Evolutionary conservation across 2,888 invertebrate species (phyloP).

Genomic region (Hyalella azteca): DNA sequence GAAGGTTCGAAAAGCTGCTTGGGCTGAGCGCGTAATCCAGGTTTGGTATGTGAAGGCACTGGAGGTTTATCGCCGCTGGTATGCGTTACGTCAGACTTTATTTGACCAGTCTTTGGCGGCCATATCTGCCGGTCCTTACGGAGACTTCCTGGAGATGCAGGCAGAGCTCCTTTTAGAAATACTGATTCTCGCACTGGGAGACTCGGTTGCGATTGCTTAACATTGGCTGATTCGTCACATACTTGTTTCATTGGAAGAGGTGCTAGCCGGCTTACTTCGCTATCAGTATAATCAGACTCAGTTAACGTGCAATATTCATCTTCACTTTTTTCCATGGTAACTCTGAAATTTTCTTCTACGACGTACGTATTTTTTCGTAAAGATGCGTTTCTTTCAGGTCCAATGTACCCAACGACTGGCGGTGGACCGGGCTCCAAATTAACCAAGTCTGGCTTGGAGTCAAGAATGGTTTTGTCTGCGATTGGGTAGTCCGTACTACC

Average conservation of each 20-base stretch:
- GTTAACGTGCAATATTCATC: conserved; percentile 19
- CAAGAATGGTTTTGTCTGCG: not conserved
- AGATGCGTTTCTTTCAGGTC: not conserved
- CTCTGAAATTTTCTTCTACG: conserved; percentile 14
- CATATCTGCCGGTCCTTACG: not conserved
- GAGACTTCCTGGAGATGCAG: conserved; percentile 2
- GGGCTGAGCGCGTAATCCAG: not conserved
- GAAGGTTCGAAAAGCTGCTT: not conserved
- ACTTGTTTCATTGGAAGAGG: not conserved
- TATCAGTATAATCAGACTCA: conserved; percentile 25
- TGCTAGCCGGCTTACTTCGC: not conserved
- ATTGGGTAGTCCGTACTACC: not conserved
- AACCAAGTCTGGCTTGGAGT: no score
- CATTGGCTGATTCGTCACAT: not conserved
- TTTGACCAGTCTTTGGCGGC: not conserved
- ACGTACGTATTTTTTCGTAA: conserved; percentile 12
- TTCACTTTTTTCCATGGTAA: conserved; percentile 15
- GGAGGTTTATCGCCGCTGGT: not conserved
- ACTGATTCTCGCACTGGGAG: not conserved
- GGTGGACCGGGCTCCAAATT: not conserved
- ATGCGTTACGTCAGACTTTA: no score
- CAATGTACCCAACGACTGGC: not conserved
- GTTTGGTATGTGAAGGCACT: not conserved
- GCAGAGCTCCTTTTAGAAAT: conserved; percentile 2
- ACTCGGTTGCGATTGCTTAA: not conserved